Conservation (phyloP, 2,797 vertebrate species). For the Scyliorhinus canicula region DNA sequence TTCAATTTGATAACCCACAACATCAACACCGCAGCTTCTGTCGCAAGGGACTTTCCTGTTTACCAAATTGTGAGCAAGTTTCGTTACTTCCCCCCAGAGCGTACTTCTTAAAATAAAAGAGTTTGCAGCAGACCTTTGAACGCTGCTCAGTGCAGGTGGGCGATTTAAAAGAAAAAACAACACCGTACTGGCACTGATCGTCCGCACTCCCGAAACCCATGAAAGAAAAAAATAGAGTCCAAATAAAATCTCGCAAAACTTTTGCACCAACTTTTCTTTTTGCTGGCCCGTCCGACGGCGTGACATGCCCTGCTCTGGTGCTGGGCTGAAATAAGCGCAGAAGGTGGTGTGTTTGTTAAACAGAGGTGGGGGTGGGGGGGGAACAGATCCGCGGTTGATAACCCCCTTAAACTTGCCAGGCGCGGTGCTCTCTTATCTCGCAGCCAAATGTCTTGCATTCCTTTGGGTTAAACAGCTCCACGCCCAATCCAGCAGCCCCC, state of each 20-base stretch:
- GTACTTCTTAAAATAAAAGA: not conserved
- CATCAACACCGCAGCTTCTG: not conserved
- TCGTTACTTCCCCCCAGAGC: not conserved
- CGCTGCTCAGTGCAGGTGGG: not conserved
- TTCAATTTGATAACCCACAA: not conserved
- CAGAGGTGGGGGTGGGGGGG: too few relatives aligned
- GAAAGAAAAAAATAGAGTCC: too few relatives aligned
- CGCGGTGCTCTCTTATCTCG: not conserved
- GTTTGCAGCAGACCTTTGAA: not conserved
- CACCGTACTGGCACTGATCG: not conserved
- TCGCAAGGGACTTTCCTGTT: slow-evolving; percentile 27
- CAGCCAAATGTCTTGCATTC: slow-evolving; percentile 6
- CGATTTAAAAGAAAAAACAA: not conserved
- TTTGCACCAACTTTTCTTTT: not conserved
- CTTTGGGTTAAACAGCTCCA: not conserved
- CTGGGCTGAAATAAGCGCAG: not conserved
- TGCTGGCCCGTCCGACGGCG: not conserved
- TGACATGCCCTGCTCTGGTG: too few relatives aligned
- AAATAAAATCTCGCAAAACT: too few relatives aligned
- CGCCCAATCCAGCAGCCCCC: not conserved
- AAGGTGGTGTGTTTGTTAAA: not conserved
- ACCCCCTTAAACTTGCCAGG: not conserved
- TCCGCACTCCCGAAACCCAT: too few relatives aligned
- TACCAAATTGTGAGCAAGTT: not conserved
- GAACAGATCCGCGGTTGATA: not conserved